phyloP scores from a whole-genome alignment of 23 tunicate genomes.

The Ciona savignyi region DNA sequence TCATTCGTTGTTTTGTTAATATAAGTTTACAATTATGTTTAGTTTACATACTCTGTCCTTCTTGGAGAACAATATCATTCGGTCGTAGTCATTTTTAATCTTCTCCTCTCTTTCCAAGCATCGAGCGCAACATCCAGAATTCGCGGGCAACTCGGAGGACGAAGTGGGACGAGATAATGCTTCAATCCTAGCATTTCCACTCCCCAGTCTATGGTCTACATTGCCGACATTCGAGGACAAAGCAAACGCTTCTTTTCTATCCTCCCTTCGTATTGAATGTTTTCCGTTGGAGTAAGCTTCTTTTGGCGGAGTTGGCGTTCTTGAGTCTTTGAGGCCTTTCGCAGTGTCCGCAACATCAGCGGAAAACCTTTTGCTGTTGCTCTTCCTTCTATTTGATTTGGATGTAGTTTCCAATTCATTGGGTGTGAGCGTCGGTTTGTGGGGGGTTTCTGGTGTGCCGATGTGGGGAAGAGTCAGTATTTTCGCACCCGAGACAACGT shows the following conservation, averaged over 20 bases:
- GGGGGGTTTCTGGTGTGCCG: constrained; percentile 11
- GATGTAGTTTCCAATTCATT: not conserved
- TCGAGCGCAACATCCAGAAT: constrained; percentile 28
- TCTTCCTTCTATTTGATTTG: constrained; percentile 15
- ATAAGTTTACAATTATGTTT: not conserved
- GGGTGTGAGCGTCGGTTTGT: not conserved
- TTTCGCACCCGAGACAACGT: not conserved
- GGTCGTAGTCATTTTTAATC: constrained; percentile 69
- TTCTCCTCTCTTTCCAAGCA: constrained; percentile 66
- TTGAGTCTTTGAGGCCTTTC: not conserved
- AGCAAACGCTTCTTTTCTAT: constrained; percentile 51
- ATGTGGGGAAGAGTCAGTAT: constrained; percentile 44
- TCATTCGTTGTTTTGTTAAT: not conserved
- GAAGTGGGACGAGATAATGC: not conserved
- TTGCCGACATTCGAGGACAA: not conserved
- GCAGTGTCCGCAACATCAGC: not conserved
- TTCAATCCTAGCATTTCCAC: not conserved
- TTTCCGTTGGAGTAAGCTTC: not conserved
- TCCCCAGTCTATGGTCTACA: not conserved
- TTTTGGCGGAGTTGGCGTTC: constrained; percentile 17
- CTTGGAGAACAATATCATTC: constrained; percentile 80
- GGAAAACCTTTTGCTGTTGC: not conserved
- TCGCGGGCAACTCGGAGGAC: not conserved
- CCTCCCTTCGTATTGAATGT: not conserved
- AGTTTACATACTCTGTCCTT: constrained; percentile 61